Percentiles rank a stretch among this genome's conserved stretches.
These are phyloP conservation scores for Sceliomorpha sp. DNA, from an alignment of 2,888 invertebrate genomes.

Conservation along the genomic window DNA sequence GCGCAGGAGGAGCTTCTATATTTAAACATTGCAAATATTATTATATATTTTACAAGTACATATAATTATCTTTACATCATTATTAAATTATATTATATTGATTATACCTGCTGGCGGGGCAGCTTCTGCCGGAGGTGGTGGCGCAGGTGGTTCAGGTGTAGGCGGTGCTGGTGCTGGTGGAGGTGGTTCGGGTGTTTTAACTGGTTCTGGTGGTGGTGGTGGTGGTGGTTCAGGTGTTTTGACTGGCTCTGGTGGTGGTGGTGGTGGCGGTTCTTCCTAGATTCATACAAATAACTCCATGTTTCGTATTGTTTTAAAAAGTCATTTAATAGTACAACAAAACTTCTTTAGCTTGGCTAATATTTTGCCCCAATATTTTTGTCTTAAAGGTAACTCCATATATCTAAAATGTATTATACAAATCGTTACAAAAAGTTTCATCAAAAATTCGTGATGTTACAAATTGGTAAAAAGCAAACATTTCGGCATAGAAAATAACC, in stretches of 20 bases:
- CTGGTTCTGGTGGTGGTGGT: constrained; percentile 25
- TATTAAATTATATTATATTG: neutral
- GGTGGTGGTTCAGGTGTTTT: constrained; percentile 12
- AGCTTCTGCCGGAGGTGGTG: constrained; percentile 72
- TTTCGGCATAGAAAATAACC: no score
- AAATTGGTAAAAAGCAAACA: no score
- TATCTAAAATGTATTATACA: no score
- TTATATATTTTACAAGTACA: no score
- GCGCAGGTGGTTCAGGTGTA: constrained; percentile 64
- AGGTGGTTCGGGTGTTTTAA: constrained; percentile 39
- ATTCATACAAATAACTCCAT: neutral
- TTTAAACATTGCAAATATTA: no score
- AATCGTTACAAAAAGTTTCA: no score
- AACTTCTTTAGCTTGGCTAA: no score
- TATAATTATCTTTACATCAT: no score
- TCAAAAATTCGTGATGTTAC: no score
- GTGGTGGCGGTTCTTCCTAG: constrained; percentile 1
- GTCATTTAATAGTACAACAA: no score
- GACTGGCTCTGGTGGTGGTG: neutral
- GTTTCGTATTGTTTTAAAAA: neutral
- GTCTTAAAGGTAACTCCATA: no score
- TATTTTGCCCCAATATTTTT: no score
- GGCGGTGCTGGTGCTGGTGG: constrained; percentile 58
- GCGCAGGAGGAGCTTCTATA: constrained; percentile 60
- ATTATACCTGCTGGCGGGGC: constrained; percentile 68